phyloP scores from a whole-genome alignment of 2,797 vertebrate species.

The Crypturellus tataupa region DNA sequence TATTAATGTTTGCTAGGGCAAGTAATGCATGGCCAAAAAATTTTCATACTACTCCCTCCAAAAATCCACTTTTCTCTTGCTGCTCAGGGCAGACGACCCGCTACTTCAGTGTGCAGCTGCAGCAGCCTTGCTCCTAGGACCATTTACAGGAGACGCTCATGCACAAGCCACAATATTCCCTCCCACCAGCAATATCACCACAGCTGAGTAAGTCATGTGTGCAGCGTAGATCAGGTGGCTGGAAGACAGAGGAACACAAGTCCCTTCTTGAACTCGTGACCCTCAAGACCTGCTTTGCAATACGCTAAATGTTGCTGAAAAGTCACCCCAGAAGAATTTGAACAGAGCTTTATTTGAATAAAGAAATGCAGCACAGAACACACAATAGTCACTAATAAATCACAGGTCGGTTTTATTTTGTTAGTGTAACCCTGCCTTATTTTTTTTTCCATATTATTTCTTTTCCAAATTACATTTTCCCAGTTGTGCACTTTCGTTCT shows the following conservation, averaged over 20 bases:
- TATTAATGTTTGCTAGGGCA: constrained; percentile 12
- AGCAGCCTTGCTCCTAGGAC: constrained; percentile 5
- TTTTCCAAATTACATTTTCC: constrained; percentile 66
- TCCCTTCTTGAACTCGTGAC: constrained; percentile 48
- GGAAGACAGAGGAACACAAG: constrained; percentile 30
- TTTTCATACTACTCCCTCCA: not conserved
- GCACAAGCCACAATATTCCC: not conserved
- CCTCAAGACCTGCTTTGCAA: constrained; percentile 9
- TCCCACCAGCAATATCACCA: constrained; percentile 16
- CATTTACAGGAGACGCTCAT: constrained; percentile 32
- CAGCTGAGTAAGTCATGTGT: constrained; percentile 30
- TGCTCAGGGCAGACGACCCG: constrained; percentile 19
- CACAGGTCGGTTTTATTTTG: constrained; percentile 22
- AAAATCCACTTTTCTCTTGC: not conserved
- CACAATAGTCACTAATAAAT: constrained; percentile 61
- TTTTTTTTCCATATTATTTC: constrained; percentile 19
- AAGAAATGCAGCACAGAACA: constrained; percentile 45
- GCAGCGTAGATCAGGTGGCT: constrained; percentile 27
- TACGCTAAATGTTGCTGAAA: constrained; percentile 47
- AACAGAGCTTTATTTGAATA: constrained; percentile 57
- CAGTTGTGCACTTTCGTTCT: constrained; percentile 64
- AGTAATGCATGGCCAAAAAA: constrained; percentile 3
- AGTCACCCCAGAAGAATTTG: constrained; percentile 47
- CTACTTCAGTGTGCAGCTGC: not conserved
- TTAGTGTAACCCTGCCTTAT: constrained; percentile 31